Evolutionary conservation across 2,888 invertebrate genomes (phyloP), one percentile per base, ranked within the genome.

Genomic region (Euspilapteryx auroguttella): DNA sequence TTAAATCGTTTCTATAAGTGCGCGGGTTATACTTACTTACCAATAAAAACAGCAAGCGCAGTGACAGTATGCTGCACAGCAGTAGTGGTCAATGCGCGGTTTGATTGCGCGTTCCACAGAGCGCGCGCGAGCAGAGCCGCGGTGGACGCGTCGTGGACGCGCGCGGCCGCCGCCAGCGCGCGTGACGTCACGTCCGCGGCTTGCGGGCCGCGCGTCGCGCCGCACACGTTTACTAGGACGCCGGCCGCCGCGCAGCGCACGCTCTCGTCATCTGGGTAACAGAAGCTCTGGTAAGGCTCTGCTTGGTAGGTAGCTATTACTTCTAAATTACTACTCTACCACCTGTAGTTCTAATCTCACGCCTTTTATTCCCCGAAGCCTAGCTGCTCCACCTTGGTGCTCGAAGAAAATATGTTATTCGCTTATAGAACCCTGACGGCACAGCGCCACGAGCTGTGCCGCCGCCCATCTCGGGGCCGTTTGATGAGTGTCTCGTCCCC

Each of bases 181-280:
- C 47, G 42, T 2, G 83, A 81, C 48, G 81, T 81, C 30, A 46
- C 42, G 7, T 42, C 44, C 12, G 36, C n/a, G 32, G 39, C 53
- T 12, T 34, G 40, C 12, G 25, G 37, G 34, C 41, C 28, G 15
- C 32, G 47, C 22, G 65, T 58, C 34, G 56, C 55, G 14, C 63
- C 73, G 44, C 73, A 71, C 42, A 92, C 79, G 71, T 92, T 92
- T 12, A 92, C 89, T 27, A 92, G 77, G 21, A 92, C 88, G 2
- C 92, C 92, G 31, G 87, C 85, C 2, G 88, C 84, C 4, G 89
- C 86, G 48, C 85, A 85, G 1, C 89, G 80, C 10, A 90, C 75
- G 39, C 85, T 84, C 26, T 79, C 64, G 31, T 86, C 84, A 32
- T 80, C 83, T 66, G 65, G 47, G 45, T 44, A 32, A 3, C 5